Percentiles rank a stretch among this genome's conserved stretches.
phyloP scores from a whole-genome alignment of 2,113 vertebrate species.

The Cyprinus carpio region DNA sequence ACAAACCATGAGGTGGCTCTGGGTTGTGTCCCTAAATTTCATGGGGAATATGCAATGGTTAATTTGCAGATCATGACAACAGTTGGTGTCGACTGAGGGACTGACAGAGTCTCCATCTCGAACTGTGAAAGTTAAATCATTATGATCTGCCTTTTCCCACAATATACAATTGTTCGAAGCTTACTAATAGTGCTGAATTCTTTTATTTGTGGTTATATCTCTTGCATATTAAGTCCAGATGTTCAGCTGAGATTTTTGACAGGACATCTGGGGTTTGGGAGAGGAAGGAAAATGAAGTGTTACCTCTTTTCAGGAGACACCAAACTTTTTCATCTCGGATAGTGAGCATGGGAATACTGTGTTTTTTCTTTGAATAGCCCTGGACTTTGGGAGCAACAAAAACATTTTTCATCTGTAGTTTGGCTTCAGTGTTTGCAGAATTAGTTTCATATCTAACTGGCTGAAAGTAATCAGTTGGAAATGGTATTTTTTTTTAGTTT shows the following conservation, averaged over 20 bases:
- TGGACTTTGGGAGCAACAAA: conserved; percentile 15
- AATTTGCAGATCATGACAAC: conserved; percentile 38
- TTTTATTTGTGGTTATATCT: conserved; percentile 51
- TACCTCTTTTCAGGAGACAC: conserved; percentile 37
- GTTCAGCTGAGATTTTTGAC: conserved; percentile 44
- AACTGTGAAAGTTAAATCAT: conserved; percentile 24
- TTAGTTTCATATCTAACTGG: conserved; percentile 14
- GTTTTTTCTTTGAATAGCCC: background rate
- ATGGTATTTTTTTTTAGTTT: background rate
- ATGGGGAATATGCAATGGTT: conserved; percentile 38
- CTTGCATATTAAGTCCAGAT: conserved; percentile 56
- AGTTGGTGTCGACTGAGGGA: conserved; percentile 36
- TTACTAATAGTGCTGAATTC: conserved; percentile 40
- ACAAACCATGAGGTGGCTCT: conserved; percentile 64
- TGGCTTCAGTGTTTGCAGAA: conserved; percentile 48
- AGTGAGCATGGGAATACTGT: conserved; percentile 35
- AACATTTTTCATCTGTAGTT: conserved; percentile 17
- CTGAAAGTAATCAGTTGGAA: background rate
- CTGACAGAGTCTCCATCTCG: background rate
- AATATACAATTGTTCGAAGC: conserved; percentile 43
- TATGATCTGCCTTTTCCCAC: conserved; percentile 42
- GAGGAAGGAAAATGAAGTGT: conserved; percentile 36
- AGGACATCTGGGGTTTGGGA: conserved; percentile 15
- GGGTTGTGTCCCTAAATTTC: conserved; percentile 40
- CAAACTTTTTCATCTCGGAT: conserved; percentile 36